phyloP scores from a whole-genome alignment of 2,797 vertebrate genomes.

The Natrix natrix region DNA sequence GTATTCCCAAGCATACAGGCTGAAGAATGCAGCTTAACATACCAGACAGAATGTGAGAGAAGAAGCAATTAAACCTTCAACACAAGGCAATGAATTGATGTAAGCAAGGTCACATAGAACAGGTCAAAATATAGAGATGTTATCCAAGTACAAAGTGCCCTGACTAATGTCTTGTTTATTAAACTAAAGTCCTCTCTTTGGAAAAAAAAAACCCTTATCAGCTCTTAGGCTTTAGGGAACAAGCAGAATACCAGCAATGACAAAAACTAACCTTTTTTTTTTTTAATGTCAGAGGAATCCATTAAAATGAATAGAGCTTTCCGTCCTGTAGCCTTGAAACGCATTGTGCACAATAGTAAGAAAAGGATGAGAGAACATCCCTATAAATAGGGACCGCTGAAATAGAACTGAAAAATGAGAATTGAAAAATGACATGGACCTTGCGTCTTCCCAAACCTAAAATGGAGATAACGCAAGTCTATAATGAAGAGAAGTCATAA shows the following conservation, averaged over 20 bases:
- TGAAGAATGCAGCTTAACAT: not conserved
- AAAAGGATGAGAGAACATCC: slow-evolving; percentile 54
- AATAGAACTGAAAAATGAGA: slow-evolving; percentile 62
- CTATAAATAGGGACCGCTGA: slow-evolving; percentile 54
- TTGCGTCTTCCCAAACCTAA: slow-evolving; percentile 53
- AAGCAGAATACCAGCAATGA: slow-evolving; percentile 7
- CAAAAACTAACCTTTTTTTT: not conserved
- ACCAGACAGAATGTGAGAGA: not conserved
- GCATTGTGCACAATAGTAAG: slow-evolving; percentile 42
- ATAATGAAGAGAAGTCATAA: slow-evolving; percentile 62
- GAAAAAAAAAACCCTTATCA: slow-evolving; percentile 11
- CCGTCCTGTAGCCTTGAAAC: slow-evolving; percentile 37
- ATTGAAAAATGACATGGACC: slow-evolving; percentile 48
- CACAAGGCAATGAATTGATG: not conserved
- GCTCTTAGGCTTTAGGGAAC: slow-evolving; percentile 52
- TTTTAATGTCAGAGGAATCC: slow-evolving; percentile 52
- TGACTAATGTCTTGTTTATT: slow-evolving; percentile 44
- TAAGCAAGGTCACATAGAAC: slow-evolving; percentile 6
- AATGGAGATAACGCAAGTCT: slow-evolving; percentile 57
- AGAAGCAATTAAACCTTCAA: slow-evolving; percentile 6
- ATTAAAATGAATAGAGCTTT: slow-evolving; percentile 12
- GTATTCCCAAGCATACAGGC: not conserved
- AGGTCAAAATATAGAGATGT: slow-evolving; percentile 34
- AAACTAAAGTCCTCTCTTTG: slow-evolving; percentile 24
- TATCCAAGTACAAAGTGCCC: slow-evolving; percentile 14